Conservation (phyloP, 2,797 vertebrate genomes). For the Nannoperca australis region DNA sequence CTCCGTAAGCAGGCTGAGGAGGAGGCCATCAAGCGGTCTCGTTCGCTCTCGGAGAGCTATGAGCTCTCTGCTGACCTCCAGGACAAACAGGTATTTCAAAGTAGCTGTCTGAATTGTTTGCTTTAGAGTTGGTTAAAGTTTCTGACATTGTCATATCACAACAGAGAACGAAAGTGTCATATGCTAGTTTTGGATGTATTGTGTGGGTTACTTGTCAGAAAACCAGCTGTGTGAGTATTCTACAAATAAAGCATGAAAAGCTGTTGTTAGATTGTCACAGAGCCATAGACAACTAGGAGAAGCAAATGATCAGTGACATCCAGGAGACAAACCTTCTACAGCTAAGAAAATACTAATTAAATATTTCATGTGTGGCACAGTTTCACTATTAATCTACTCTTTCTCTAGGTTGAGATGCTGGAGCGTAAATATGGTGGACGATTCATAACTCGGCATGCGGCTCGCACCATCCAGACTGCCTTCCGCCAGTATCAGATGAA, state of each 20-base stretch:
- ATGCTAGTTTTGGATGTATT: not conserved
- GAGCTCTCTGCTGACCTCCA: slow-evolving; percentile 99
- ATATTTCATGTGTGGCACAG: slow-evolving; percentile 1
- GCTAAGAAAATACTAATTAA: slow-evolving; percentile 15
- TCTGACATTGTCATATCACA: not conserved
- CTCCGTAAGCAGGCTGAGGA: slow-evolving; percentile 98
- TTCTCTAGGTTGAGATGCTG: slow-evolving; percentile 96
- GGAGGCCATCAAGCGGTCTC: slow-evolving; percentile 96
- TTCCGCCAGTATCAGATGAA: slow-evolving; percentile 99
- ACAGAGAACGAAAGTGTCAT: not conserved
- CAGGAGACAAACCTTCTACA: slow-evolving; percentile 3
- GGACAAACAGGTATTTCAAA: slow-evolving; percentile 93
- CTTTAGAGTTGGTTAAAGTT: not conserved
- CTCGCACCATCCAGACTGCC: slow-evolving; percentile 97
- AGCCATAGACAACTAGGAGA: not conserved
- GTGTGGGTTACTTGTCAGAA: slow-evolving; percentile 2
- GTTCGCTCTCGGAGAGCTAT: slow-evolving; percentile 98
- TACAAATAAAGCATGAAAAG: slow-evolving; percentile 1
- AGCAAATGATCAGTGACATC: slow-evolving; percentile 13
- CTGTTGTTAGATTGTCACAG: not conserved
- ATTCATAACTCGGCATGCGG: slow-evolving; percentile 98
- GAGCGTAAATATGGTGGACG: slow-evolving; percentile 99
- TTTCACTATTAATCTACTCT: slow-evolving; percentile 10
- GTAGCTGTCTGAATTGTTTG: not conserved
- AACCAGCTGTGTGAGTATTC: slow-evolving; percentile 5